A percentile compares a stretch with the other conserved stretches of the same genome.
Conservation (phyloP, 1,140 invertebrate species). For the Battus philenor region DNA sequence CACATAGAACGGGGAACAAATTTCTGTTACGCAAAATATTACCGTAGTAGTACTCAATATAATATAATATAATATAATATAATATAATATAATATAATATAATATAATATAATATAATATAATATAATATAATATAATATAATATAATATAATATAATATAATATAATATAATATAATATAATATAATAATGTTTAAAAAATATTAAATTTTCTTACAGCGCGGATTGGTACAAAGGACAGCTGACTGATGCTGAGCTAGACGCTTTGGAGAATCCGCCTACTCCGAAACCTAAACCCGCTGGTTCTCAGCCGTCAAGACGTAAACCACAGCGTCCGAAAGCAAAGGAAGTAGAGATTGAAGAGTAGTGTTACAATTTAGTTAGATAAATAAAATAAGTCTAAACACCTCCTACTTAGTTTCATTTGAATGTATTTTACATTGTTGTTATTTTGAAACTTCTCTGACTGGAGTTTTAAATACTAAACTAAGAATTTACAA, state of each 20-base stretch:
- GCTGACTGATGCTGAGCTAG: slow-evolving; percentile 86
- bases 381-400: slow-evolving; percentile 45
- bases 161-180: no score
- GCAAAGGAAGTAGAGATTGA: slow-evolving; percentile 40
- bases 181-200: background rate
- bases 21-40: no score
- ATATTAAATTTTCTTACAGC: slow-evolving; percentile 71
- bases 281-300: slow-evolving; percentile 78
- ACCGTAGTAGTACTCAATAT: no score
- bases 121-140: no score
- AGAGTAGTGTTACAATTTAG: slow-evolving; percentile 38
- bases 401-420: slow-evolving; percentile 25
- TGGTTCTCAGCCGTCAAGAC: slow-evolving; percentile 74
- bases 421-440: background rate
- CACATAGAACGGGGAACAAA: no score
- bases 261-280: slow-evolving; percentile 85
- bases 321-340: slow-evolving; percentile 72
- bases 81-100: no score
- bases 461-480: no score
- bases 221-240: slow-evolving; percentile 91
- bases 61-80: no score
- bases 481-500: no score
- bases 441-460: no score
- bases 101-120: no score
- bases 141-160: no score